These are phyloP conservation scores for Lepus townsendii DNA, from an alignment of 2,797 vertebrate genomes.

Conservation along the genomic window DNA sequence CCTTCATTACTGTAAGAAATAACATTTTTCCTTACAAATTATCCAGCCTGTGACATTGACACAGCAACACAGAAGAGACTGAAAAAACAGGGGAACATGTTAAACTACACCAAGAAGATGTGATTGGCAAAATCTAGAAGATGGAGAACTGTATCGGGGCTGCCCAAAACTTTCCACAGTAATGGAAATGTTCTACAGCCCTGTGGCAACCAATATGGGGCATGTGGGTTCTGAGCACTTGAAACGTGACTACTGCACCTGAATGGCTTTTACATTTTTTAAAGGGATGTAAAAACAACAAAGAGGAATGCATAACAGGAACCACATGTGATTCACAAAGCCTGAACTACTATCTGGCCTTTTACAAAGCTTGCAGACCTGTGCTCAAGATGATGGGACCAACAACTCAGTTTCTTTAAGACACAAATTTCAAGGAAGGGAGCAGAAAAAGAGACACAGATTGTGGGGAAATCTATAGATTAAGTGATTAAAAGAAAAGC, in stretches of 20 bases:
- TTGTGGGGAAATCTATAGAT: not conserved
- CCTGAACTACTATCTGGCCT: not conserved
- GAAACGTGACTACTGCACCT: not conserved
- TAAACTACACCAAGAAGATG: not conserved
- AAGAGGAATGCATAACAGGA: not conserved
- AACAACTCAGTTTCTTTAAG: constrained; percentile 19
- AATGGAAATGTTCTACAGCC: not conserved
- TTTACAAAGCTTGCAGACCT: not conserved
- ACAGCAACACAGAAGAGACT: not conserved
- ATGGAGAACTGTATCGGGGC: not conserved
- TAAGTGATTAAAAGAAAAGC: not conserved
- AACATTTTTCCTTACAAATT: not conserved
- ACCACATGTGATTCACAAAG: not conserved
- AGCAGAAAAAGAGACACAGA: not conserved
- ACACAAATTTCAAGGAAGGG: not conserved
- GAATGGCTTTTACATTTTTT: constrained; percentile 3
- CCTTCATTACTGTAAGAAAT: not conserved
- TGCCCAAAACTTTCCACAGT: not conserved
- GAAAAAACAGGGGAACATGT: not conserved
- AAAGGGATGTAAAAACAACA: not conserved
- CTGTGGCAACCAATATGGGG: not conserved
- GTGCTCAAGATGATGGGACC: not conserved
- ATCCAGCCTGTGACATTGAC: not conserved
- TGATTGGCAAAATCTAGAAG: not conserved
- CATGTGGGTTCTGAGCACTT: not conserved